Conservation (phyloP, 1,140 invertebrate species). For the Drosophila orena region DNA sequence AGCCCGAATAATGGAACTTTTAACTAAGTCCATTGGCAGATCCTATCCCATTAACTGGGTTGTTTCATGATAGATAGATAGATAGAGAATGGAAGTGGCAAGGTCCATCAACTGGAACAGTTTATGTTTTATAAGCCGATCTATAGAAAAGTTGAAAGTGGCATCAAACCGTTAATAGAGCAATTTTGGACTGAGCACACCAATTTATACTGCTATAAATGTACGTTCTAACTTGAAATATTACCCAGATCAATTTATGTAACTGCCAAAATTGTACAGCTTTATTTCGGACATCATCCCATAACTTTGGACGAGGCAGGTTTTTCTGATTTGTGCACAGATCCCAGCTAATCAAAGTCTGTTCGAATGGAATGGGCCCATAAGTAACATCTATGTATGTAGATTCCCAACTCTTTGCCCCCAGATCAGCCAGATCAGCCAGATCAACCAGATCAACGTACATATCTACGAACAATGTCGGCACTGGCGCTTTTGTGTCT, state of each 20-base stretch:
- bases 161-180: too few species aligned
- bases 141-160: neutral
- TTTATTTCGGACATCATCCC: constrained; percentile 15
- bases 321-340: constrained; percentile 27
- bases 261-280: neutral
- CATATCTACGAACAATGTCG: constrained; percentile 15
- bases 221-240: constrained; percentile 4
- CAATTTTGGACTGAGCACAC: too few species aligned
- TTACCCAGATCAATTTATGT: constrained; percentile 10
- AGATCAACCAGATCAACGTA: neutral
- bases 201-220: too few species aligned
- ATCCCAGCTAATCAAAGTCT: constrained; percentile 30
- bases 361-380: neutral
- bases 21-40: constrained; percentile 27
- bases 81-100: neutral
- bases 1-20: constrained; percentile 5
- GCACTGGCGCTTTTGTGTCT: constrained; percentile 78
- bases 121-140: constrained; percentile 1
- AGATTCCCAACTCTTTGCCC: neutral
- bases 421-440: too few species aligned
- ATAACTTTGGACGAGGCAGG: constrained; percentile 14
- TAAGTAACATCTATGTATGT: constrained; percentile 8
- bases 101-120: constrained; percentile 18
- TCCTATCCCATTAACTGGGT: constrained; percentile 8
- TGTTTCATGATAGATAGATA: neutral